A percentile compares a stretch with the other conserved stretches of the same genome.
These are phyloP conservation scores for Carcina quercana DNA, from an alignment of 2,888 invertebrate genomes.

Conservation along the genomic window DNA sequence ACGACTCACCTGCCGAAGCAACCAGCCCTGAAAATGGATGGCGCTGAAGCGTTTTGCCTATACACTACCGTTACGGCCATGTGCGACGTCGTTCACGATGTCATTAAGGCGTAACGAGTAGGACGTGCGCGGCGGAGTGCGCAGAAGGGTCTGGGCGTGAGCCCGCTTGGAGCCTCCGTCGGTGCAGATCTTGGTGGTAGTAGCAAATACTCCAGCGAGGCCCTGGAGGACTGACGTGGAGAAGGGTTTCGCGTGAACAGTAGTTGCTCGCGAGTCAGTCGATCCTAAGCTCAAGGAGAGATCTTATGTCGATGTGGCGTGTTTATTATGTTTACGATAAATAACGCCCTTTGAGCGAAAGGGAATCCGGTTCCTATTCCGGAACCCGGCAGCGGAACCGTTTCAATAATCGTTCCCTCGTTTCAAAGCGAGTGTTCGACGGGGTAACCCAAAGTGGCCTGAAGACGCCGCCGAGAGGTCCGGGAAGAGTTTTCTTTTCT, in stretches of 20 bases:
- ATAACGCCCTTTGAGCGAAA: conserved; percentile 62
- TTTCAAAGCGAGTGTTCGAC: conserved; percentile 28
- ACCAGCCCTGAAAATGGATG: conserved; percentile 1
- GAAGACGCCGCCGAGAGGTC: conserved; percentile 72
- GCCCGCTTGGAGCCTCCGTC: conserved; percentile 67
- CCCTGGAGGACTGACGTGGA: conserved; percentile 75
- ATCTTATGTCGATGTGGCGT: conserved; percentile 54
- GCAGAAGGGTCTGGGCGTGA: conserved; percentile 74
- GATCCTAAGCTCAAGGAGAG: conserved; percentile 74
- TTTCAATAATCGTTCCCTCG: conserved; percentile 53
- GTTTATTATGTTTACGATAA: conserved; percentile 25
- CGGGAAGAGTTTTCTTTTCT: conserved; percentile 60
- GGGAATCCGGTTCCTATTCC: conserved; percentile 74
- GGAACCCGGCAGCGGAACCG: conserved; percentile 74
- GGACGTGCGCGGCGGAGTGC: conserved; percentile 62
- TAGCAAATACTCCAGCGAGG: conserved; percentile 81
- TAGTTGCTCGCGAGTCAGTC: conserved; percentile 74
- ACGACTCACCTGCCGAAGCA: conserved; percentile 2
- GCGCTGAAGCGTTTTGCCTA: conserved; percentile 65
- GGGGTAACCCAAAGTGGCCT: conserved; percentile 63
- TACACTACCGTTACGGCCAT: conserved; percentile 60
- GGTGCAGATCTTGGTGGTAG: conserved; percentile 80
- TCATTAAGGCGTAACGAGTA: conserved; percentile 76
- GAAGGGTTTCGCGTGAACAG: conserved; percentile 68
- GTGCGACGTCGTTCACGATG: conserved; percentile 24